These are phyloP conservation scores for Whitmania pigra DNA, from an alignment of 1,140 invertebrate species.

Conservation along the genomic window DNA sequence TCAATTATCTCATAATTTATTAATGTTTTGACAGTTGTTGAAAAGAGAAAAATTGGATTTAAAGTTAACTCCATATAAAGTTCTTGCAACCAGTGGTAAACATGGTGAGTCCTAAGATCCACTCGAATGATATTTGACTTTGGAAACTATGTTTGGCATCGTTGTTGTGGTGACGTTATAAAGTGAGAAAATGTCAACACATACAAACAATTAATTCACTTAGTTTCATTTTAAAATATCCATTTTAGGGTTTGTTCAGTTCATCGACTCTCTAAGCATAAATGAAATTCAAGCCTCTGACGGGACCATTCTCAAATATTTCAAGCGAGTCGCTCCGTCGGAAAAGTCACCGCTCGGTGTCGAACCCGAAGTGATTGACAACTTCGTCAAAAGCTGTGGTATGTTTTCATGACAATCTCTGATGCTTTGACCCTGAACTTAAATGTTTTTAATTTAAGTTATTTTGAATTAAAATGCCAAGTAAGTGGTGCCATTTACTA, in stretches of 20 bases:
- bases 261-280: slow-evolving; percentile 82
- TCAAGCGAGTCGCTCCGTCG: slow-evolving; percentile 73
- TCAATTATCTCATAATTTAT: too few relatives aligned
- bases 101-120: slow-evolving; percentile 52
- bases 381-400: slow-evolving; percentile 89
- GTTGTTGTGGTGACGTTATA: too few relatives aligned
- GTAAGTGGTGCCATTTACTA: background rate
- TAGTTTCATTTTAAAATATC: too few relatives aligned
- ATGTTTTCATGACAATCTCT: slow-evolving; percentile 27
- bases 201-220: too few relatives aligned
- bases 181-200: too few relatives aligned
- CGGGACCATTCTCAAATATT: slow-evolving; percentile 53
- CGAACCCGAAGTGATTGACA: slow-evolving; percentile 85
- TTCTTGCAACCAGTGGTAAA: slow-evolving; percentile 81
- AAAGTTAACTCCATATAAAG: slow-evolving; percentile 84
- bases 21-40: slow-evolving; percentile 53
- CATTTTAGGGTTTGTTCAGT: slow-evolving; percentile 70
- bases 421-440: background rate
- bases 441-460: background rate
- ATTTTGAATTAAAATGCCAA: background rate
- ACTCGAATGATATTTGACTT: too few relatives aligned
- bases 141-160: too few relatives aligned
- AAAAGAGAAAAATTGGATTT: slow-evolving; percentile 84
- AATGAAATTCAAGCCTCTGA: slow-evolving; percentile 77
- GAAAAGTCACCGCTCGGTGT: slow-evolving; percentile 80